phyloP scores from a whole-genome alignment of 2,797 vertebrate genomes.

The Fistularia commersonii region DNA sequence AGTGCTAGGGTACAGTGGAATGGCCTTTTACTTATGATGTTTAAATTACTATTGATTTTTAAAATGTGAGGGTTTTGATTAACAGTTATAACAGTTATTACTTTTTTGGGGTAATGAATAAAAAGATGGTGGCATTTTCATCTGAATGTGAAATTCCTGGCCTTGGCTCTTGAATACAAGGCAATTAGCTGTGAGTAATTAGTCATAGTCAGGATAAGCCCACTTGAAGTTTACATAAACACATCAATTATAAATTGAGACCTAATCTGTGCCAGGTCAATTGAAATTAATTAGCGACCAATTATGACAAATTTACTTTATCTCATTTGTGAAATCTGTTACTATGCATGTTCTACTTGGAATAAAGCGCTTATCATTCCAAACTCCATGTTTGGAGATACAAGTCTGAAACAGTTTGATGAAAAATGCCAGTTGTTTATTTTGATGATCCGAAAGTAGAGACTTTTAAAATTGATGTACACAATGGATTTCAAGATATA shows the following conservation, averaged over 20 bases:
- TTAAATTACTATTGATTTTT: conserved; percentile 16
- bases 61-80: neutral
- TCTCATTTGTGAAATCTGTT: neutral
- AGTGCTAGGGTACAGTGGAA: conserved; percentile 9
- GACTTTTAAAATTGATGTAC: too few relatives aligned
- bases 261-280: conserved; percentile 38
- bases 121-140: neutral
- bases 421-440: too few relatives aligned
- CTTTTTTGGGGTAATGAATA: neutral
- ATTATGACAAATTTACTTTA: conserved; percentile 36
- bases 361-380: neutral
- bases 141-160: neutral
- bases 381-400: too few relatives aligned
- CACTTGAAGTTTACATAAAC: conserved; percentile 21
- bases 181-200: conserved; percentile 40
- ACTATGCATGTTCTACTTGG: neutral
- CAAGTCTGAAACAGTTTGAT: too few relatives aligned
- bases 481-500: too few relatives aligned
- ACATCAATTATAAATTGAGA: conserved; percentile 33
- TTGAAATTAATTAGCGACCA: conserved; percentile 45
- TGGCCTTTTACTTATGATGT: conserved; percentile 4
- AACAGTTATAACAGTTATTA: neutral
- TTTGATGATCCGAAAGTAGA: too few relatives aligned
- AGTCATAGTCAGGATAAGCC: conserved; percentile 28
- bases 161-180: conserved; percentile 3